phyloP scores from a whole-genome alignment of 92 coral and sea anemone genomes.

The Bergia puertoricense region DNA sequence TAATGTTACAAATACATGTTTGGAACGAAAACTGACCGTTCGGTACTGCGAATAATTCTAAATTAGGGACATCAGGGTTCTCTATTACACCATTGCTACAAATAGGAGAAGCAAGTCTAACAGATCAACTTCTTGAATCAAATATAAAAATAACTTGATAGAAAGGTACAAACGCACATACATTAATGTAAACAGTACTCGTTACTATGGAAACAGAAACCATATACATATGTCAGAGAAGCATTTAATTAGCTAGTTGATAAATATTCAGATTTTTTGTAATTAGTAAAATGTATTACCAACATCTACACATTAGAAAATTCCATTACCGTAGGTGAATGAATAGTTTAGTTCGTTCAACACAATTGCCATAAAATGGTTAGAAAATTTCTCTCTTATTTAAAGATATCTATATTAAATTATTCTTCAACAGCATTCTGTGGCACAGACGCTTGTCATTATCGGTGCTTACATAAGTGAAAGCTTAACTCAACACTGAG shows the following conservation, averaged over 20 bases:
- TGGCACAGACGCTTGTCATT: constrained; percentile 5
- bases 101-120: background rate
- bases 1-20: too few relatives aligned
- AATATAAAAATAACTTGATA: background rate
- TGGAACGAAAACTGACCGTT: too few relatives aligned
- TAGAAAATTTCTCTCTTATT: background rate
- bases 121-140: background rate
- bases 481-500: background rate
- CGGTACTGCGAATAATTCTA: too few relatives aligned
- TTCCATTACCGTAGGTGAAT: background rate
- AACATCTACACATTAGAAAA: background rate
- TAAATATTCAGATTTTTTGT: too few relatives aligned
- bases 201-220: background rate
- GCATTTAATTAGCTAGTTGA: background rate
- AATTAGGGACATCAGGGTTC: too few relatives aligned
- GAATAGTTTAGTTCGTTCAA: background rate
- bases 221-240: background rate
- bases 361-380: background rate
- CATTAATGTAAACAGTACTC: background rate
- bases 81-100: background rate
- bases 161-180: background rate
- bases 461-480: too few relatives aligned
- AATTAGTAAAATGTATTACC: background rate
- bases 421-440: background rate
- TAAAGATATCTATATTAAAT: background rate